Evolutionary conservation across 1,140 invertebrate species (phyloP).

Genomic region (Macrotrachela quadricornifera): DNA sequence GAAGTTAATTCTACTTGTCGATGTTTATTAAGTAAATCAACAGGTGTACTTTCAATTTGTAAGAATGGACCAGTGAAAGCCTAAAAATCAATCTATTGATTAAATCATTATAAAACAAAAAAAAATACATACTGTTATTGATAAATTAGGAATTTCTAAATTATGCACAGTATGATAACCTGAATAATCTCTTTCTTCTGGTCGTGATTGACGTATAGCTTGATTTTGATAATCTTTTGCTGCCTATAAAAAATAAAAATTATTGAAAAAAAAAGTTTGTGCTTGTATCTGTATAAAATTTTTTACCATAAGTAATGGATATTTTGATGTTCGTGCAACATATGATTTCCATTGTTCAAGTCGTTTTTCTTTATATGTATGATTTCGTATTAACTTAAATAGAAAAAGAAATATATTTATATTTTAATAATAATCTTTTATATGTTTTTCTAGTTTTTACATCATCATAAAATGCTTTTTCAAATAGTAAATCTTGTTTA

Average conservation of each 20-base stretch:
- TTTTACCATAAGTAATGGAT: neutral
- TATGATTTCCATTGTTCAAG: constrained; percentile 8
- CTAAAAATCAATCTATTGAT: too few relatives aligned
- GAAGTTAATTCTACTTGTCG: too few relatives aligned
- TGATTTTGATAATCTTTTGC: constrained; percentile 19
- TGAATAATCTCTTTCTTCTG: neutral
- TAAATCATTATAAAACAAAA: too few relatives aligned
- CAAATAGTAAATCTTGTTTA: constrained; percentile 5
- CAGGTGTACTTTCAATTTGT: too few relatives aligned
- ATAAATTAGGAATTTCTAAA: constrained; percentile 9
- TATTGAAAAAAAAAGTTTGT: too few relatives aligned
- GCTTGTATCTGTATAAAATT: too few relatives aligned
- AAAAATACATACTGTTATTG: constrained; percentile 12
- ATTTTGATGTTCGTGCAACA: neutral
- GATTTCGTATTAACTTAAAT: constrained; percentile 4
- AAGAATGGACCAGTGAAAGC: too few relatives aligned
- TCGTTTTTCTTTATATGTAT: constrained; percentile 4
- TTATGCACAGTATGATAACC: constrained; percentile 9
- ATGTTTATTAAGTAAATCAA: too few relatives aligned
- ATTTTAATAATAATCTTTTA: too few relatives aligned
- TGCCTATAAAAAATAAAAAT: too few relatives aligned
- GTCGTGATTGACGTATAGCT: constrained; percentile 22
- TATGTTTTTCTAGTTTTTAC: too few relatives aligned
- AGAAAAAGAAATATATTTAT: too few relatives aligned
- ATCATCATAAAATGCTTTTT: constrained; percentile 7